Percentiles rank a stretch among this genome's conserved stretches.
Conservation (phyloP, 2,113 vertebrate genomes). For the Neomonachus schauinslandi region DNA sequence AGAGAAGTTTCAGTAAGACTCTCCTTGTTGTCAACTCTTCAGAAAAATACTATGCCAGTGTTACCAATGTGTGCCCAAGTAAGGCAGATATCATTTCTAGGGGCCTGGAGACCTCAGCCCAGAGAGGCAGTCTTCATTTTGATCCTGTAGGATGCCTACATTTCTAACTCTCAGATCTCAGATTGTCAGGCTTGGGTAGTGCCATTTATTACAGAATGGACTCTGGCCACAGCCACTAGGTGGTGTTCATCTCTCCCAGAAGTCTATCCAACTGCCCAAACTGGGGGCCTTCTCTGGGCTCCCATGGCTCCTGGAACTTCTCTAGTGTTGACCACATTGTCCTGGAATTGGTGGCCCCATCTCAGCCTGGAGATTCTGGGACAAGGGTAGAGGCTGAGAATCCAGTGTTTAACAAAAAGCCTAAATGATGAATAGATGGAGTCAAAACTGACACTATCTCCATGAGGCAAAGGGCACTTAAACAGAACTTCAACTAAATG, state of each 20-base stretch:
- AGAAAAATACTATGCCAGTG: constrained; percentile 61
- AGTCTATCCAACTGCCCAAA: neutral
- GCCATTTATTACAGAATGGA: neutral
- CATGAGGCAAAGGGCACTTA: neutral
- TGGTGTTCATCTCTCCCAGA: neutral
- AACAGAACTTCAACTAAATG: neutral
- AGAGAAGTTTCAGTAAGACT: constrained; percentile 36
- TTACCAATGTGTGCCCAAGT: constrained; percentile 26
- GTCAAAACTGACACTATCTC: neutral
- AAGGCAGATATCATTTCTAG: constrained; percentile 34
- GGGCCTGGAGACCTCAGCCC: constrained; percentile 10
- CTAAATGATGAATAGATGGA: neutral
- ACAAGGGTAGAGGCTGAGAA: neutral
- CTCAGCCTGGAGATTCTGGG: neutral
- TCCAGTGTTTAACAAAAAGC: neutral
- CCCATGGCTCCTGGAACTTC: neutral
- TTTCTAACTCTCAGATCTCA: constrained; percentile 19
- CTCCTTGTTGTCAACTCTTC: constrained; percentile 5
- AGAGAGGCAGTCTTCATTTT: neutral
- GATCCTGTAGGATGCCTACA: neutral
- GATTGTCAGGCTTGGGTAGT: neutral
- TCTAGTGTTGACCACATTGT: neutral
- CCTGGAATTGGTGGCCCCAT: neutral
- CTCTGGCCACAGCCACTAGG: neutral
- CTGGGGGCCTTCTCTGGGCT: neutral